These are phyloP conservation scores for Eristalinus sepulchralis DNA, from an alignment of 2,888 invertebrate genomes.

Conservation along the genomic window DNA sequence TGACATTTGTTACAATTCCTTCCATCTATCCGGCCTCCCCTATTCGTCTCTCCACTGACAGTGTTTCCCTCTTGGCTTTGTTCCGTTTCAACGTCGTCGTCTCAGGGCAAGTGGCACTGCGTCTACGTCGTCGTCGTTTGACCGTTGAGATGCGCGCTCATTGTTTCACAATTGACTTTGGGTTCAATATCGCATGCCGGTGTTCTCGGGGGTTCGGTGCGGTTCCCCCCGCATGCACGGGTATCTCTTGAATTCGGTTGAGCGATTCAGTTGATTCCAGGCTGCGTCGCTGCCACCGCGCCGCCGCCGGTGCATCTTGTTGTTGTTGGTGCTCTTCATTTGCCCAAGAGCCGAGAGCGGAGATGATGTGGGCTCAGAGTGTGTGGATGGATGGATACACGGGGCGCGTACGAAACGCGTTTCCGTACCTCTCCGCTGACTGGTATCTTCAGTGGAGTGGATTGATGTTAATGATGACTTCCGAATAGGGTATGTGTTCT, in stretches of 20 bases:
- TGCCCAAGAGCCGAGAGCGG: slow-evolving; percentile 44
- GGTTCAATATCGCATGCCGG: slow-evolving; percentile 69
- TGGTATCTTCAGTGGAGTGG: slow-evolving; percentile 57
- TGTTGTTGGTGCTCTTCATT: slow-evolving; percentile 41
- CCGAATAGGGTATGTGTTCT: slow-evolving; percentile 68
- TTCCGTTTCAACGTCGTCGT: slow-evolving; percentile 16
- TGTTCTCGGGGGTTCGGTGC: slow-evolving; percentile 12
- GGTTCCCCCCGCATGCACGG: slow-evolving; percentile 36
- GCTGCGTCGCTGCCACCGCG: too few species aligned
- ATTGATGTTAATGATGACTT: slow-evolving; percentile 71
- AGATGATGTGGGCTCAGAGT: slow-evolving; percentile 68
- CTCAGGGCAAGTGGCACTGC: slow-evolving; percentile 53
- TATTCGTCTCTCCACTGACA: slow-evolving; percentile 37
- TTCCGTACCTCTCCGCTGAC: slow-evolving; percentile 43
- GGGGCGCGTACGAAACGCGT: slow-evolving; percentile 52
- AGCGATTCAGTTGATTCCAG: slow-evolving; percentile 71
- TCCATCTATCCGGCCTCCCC: slow-evolving; percentile 37
- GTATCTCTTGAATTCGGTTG: slow-evolving; percentile 67
- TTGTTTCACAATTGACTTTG: slow-evolving; percentile 71
- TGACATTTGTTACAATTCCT: slow-evolving; percentile 69
- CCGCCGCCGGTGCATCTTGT: slow-evolving; percentile 70
- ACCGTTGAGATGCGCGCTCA: slow-evolving; percentile 68
- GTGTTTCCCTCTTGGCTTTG: slow-evolving; percentile 47
- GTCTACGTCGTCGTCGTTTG: slow-evolving; percentile 28
- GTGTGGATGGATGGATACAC: slow-evolving; percentile 30